Conservation (phyloP, 1,140 invertebrate genomes). For the Neodiprion virginianus region DNA sequence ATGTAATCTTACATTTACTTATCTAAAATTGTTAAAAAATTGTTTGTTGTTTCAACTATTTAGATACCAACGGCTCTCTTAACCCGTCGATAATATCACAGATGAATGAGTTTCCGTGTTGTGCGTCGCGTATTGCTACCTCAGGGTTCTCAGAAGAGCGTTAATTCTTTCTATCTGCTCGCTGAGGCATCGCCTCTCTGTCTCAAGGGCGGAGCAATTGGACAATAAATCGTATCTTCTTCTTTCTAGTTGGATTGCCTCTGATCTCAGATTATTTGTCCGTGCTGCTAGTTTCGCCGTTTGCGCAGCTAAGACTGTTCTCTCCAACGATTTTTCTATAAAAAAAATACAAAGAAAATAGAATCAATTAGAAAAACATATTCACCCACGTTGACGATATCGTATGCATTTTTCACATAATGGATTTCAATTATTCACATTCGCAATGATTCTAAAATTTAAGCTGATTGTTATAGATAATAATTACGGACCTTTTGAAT, state of each 20-base stretch:
- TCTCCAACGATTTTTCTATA: constrained; percentile 53
- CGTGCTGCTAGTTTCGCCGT: constrained; percentile 47
- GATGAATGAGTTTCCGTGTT: constrained; percentile 61
- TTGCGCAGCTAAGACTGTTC: constrained; percentile 46
- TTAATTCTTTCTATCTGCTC: constrained; percentile 56
- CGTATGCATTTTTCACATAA: constrained; percentile 11
- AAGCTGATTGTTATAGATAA: not conserved
- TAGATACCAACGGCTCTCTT: constrained; percentile 47
- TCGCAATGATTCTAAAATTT: not conserved
- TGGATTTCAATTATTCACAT: not conserved
- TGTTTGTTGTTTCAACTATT: constrained; percentile 32
- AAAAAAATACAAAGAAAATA: constrained; percentile 9
- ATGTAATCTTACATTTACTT: constrained; percentile 34
- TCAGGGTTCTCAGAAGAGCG: constrained; percentile 50
- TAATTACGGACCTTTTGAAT: constrained; percentile 52
- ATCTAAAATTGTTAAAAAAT: constrained; percentile 33
- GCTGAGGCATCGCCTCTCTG: constrained; percentile 46
- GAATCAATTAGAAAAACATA: not conserved
- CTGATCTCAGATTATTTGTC: constrained; percentile 48
- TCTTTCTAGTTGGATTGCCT: constrained; percentile 49
- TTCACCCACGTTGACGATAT: not conserved
- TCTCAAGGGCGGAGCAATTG: constrained; percentile 46
- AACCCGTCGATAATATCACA: constrained; percentile 61
- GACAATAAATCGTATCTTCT: constrained; percentile 47
- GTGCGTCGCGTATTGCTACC: constrained; percentile 55